Conservation (phyloP, 2,888 invertebrate genomes). For the Dione vanillae region DNA sequence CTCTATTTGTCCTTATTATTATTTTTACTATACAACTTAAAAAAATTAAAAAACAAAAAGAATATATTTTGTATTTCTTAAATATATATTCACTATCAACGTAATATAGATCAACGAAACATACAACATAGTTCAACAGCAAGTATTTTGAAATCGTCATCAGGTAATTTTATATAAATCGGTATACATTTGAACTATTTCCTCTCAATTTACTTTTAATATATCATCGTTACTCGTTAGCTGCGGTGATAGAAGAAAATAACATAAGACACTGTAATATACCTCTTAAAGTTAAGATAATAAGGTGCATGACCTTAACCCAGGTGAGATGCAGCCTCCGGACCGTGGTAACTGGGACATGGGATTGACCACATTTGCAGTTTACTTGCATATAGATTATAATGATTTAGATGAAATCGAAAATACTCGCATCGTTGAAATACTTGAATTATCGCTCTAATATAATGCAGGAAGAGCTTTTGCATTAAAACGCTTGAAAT, state of each 20-base stretch:
- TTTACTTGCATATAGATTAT: conserved; percentile 43
- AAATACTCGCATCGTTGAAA: conserved; percentile 36
- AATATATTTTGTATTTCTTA: too few species aligned
- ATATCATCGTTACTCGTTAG: conserved; percentile 45
- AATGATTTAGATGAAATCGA: conserved; percentile 40
- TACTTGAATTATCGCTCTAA: conserved; percentile 22
- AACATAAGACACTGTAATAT: conserved; percentile 27
- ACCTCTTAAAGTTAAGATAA: conserved; percentile 26
- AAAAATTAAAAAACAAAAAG: too few species aligned
- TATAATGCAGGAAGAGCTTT: conserved; percentile 11
- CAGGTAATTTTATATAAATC: conserved; percentile 22
- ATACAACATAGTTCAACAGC: background rate
- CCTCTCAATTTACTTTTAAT: conserved; percentile 39
- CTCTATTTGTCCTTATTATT: too few species aligned
- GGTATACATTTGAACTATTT: conserved; percentile 38
- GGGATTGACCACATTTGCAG: conserved; percentile 45
- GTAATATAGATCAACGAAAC: too few species aligned
- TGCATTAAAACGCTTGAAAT: background rate
- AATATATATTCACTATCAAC: too few species aligned
- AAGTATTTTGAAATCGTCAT: background rate
- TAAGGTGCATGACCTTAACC: conserved; percentile 23
- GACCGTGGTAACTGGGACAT: conserved; percentile 48
- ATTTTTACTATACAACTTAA: too few species aligned
- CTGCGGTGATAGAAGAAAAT: conserved; percentile 42
- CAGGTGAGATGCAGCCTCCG: conserved; percentile 21